Evolutionary conservation across 2,797 vertebrate species (phyloP).

Genomic region (Tiaroga cobitis): DNA sequence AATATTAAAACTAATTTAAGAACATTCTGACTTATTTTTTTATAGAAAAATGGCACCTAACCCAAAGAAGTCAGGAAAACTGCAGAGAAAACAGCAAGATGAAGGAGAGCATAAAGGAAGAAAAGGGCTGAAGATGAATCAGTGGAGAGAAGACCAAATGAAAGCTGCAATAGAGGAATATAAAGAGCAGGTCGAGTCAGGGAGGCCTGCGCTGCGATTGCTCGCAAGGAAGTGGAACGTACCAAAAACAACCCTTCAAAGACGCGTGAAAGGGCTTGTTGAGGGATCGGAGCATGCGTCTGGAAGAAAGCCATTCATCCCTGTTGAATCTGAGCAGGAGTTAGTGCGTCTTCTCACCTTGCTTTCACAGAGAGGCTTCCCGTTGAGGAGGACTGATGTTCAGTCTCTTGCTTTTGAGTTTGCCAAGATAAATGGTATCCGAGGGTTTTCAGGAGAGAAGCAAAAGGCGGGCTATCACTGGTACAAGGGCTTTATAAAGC

Average conservation of each 20-base stretch:
- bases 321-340: conserved; percentile 30
- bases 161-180: conserved; percentile 30
- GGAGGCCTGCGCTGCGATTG: conserved; percentile 6
- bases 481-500: conserved; percentile 43
- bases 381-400: conserved; percentile 21
- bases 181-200: background rate
- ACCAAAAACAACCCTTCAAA: conserved; percentile 18
- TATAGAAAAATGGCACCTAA: conserved; percentile 7
- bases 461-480: conserved; percentile 29
- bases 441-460: conserved; percentile 29
- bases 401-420: conserved; percentile 43
- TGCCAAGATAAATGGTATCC: conserved; percentile 25
- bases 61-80: background rate
- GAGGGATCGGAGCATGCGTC: conserved; percentile 2
- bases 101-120: background rate
- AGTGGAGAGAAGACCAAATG: conserved; percentile 37
- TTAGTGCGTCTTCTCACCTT: conserved; percentile 15
- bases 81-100: background rate
- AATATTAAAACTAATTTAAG: background rate
- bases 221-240: conserved; percentile 37
- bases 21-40: background rate
- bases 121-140: conserved; percentile 17
- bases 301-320: conserved; percentile 30
- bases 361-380: conserved; percentile 20
- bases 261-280: conserved; percentile 28